Evolutionary conservation across 2,797 vertebrate genomes (phyloP).

Genomic region (Tapirus indicus): DNA sequence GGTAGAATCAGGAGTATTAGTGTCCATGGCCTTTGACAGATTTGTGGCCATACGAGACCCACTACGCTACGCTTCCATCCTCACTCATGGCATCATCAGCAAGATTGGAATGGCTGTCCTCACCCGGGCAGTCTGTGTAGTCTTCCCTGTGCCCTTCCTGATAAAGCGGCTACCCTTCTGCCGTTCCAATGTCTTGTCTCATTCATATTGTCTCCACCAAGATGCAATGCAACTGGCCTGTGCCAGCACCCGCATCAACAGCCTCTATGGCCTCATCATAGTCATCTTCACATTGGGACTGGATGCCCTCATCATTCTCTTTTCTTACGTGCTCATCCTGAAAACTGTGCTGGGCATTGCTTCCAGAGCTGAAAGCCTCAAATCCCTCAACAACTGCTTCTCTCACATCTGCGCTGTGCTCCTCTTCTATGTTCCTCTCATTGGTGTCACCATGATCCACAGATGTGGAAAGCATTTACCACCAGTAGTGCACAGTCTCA

Average conservation of each 20-base stretch:
- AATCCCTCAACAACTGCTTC: slow-evolving; percentile 85
- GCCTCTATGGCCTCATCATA: slow-evolving; percentile 73
- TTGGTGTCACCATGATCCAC: slow-evolving; percentile 68
- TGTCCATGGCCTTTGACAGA: slow-evolving; percentile 90
- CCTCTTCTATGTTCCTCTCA: slow-evolving; percentile 71
- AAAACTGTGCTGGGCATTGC: slow-evolving; percentile 81
- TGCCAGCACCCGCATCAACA: slow-evolving; percentile 79
- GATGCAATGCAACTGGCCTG: slow-evolving; percentile 86
- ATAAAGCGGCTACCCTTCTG: slow-evolving; percentile 79
- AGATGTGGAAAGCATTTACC: slow-evolving; percentile 74
- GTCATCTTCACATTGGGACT: slow-evolving; percentile 74
- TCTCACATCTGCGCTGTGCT: slow-evolving; percentile 84
- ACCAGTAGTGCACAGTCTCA: slow-evolving; percentile 61
- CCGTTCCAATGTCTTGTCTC: slow-evolving; percentile 77
- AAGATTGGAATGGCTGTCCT: slow-evolving; percentile 65
- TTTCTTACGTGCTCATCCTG: slow-evolving; percentile 86
- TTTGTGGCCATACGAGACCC: slow-evolving; percentile 84
- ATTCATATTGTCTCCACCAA: slow-evolving; percentile 87
- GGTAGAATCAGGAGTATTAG: slow-evolving; percentile 86
- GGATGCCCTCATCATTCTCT: slow-evolving; percentile 72
- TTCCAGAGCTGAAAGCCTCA: slow-evolving; percentile 77
- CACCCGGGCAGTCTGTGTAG: slow-evolving; percentile 12
- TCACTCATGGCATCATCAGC: slow-evolving; percentile 57
- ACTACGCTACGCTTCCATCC: slow-evolving; percentile 67
- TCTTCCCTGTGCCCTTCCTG: slow-evolving; percentile 76